Base-by-base conservation (phyloP, 2,888 invertebrate genomes). In the Strigamia transsilvanica region DNA sequence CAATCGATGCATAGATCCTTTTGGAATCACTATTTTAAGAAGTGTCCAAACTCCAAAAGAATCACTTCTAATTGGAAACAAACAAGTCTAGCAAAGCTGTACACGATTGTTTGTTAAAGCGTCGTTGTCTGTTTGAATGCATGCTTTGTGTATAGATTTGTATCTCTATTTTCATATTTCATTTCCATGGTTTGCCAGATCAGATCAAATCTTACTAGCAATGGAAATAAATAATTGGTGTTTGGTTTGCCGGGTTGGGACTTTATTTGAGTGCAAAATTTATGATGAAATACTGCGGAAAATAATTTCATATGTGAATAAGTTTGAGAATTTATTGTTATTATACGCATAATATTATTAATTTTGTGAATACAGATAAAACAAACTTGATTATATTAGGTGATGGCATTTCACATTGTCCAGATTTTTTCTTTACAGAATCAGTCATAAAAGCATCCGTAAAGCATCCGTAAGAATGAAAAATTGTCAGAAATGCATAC, bases 1-100 rank as follows among this genome's bases (percentile, higher is more conserved):
- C 73, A 73, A 73, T 73, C 73, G 73, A 73, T 73, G 73, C 73
- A 12, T 13, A 73, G 32, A 73, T 27, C 73, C 73, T 27, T 73
- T 73, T 12, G 12, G 73, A 73, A 23, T 73, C 73, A 32, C 13
- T 73, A 15, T 32, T 32, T 73, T 73, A 32, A 73, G 73, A 32
- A 73, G 73, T 73, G 73, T 73, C 73, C 73, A 27, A 21, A 18
- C 18, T n/a, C 21, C 21, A 21, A 66, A 66, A 12, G 13, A 32
- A 73, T 10, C 13, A 73, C 73, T 27, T 32, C 73, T 73, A 73
- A 73, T 73, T 73, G 73, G 32, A 27, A 32, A 2, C 15, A 21
- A 9, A 18, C 18, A n/a, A 18, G 3, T 56, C 56, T 56, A 56
- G n/a, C 56, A 56, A 18, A 56, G 56, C 18, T 56, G 18, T 4